Evolutionary conservation across 2,113 vertebrate genomes (phyloP).

Genomic region (Phalacrocorax carbo): DNA sequence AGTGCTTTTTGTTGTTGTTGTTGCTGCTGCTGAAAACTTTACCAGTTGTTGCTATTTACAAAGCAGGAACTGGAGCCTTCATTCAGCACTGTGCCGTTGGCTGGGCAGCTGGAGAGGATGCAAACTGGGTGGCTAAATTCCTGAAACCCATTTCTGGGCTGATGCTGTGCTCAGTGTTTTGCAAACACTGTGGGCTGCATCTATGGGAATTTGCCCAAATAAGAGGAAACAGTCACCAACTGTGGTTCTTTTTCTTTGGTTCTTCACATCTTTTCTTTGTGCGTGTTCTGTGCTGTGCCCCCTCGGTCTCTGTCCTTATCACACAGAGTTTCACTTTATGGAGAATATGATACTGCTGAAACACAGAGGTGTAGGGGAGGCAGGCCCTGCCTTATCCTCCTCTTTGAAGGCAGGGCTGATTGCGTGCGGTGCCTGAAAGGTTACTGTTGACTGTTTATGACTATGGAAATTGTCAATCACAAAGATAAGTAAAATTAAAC

Average conservation of each 20-base stretch:
- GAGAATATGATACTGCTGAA: background rate
- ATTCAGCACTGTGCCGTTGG: background rate
- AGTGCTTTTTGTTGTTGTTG: no score
- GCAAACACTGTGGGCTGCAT: background rate
- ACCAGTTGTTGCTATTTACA: background rate
- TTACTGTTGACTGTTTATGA: background rate
- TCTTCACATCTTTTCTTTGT: background rate
- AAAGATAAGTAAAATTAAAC: background rate
- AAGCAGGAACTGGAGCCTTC: background rate
- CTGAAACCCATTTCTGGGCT: background rate
- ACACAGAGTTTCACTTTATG: background rate
- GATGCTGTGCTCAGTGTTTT: background rate
- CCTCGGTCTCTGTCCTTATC: background rate
- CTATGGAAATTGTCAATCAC: background rate
- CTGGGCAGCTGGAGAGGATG: background rate
- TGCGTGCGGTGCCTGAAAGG: rapidly evolving
- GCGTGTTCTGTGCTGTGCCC: background rate
- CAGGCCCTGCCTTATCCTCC: no score
- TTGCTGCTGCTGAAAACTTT: background rate
- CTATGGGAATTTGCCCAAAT: background rate
- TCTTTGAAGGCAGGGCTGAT: background rate
- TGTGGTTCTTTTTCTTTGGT: background rate
- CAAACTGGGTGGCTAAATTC: background rate
- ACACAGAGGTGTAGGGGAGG: background rate
- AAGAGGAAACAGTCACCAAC: background rate